phyloP scores from a whole-genome alignment of 2,113 vertebrate genomes.

The Andinoacara biseriatus region DNA sequence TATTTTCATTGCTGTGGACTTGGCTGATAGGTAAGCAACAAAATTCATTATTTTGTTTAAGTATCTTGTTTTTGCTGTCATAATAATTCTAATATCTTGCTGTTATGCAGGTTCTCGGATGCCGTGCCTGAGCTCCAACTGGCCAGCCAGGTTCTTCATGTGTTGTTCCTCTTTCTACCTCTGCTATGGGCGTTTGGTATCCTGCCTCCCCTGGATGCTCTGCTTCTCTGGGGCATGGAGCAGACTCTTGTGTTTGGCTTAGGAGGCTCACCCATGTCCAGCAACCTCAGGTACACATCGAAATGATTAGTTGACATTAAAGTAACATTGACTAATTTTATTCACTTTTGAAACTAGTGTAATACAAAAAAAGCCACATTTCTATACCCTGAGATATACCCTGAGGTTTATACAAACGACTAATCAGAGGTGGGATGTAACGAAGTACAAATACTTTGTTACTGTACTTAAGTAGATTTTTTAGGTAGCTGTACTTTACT shows the following conservation, averaged over 20 bases:
- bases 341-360: background rate
- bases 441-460: no score
- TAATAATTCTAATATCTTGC: background rate
- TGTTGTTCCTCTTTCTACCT: conserved; percentile 91
- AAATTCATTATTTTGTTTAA: background rate
- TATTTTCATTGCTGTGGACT: conserved; percentile 91
- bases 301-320: background rate
- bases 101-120: conserved; percentile 83
- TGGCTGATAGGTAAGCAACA: conserved; percentile 88
- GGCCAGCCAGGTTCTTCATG: conserved; percentile 91
- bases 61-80: background rate
- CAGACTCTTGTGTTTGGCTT: conserved; percentile 92
- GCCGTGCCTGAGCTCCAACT: conserved; percentile 85
- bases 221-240: conserved; percentile 95
- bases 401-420: background rate
- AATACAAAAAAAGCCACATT: background rate
- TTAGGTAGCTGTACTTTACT: no score
- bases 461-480: no score
- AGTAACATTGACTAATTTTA: background rate
- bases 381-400: background rate
- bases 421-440: no score
- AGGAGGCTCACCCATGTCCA: conserved; percentile 95
- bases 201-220: conserved; percentile 91
- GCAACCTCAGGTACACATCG: conserved; percentile 83
- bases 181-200: conserved; percentile 93